Evolutionary conservation across 2,797 vertebrate species (phyloP), one percentile per base, ranked within the genome.

Genomic region (Hylomyscus alleni): DNA sequence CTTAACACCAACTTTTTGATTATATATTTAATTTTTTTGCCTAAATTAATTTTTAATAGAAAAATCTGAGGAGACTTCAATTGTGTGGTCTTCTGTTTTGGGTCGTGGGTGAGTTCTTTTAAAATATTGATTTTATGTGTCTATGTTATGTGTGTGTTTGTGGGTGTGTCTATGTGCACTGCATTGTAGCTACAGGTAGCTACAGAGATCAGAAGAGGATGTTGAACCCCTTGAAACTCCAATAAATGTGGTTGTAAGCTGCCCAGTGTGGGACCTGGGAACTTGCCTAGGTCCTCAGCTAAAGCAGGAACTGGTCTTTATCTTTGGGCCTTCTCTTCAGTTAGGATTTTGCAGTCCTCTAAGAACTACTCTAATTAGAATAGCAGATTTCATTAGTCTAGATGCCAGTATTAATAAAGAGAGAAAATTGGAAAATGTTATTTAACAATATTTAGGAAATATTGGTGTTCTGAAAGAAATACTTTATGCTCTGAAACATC

Each of bases 21-120:
- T 26, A 37, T 15, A 4, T 75, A 89, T 69, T 94, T 44, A 86
- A 54, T 60, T 72, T 91, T 29, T n/a, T 31, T 65, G 20, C 24
- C 67, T 78, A 93, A 90, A 72, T 24, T 87, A 91, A 72, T 47
- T 93, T 92, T 50, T 88, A 44, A 29, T 13, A n/a, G 76, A 78
- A 85, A 89, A n/a, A 26, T 34, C 14, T 37, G 34, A 89, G 62
- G 47, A 84, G 26, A 40, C 31, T 44, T 77, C 22, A 29, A n/a
- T 89, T 87, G 89, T 77, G 31, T 12, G 29, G 40, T 75, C 20
- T 93, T 85, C 44, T 62, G 19, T 29, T 29, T 29, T 1, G 44
- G 60, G 40, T 19, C 6, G 12, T 84, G 60, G 19, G 19, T 67
- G 1, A 0, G 40, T 67, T 85, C 10, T 50, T 13, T 67, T 7